Evolutionary conservation across 2,888 invertebrate species (phyloP).

Genomic region (Papilio gigon): DNA sequence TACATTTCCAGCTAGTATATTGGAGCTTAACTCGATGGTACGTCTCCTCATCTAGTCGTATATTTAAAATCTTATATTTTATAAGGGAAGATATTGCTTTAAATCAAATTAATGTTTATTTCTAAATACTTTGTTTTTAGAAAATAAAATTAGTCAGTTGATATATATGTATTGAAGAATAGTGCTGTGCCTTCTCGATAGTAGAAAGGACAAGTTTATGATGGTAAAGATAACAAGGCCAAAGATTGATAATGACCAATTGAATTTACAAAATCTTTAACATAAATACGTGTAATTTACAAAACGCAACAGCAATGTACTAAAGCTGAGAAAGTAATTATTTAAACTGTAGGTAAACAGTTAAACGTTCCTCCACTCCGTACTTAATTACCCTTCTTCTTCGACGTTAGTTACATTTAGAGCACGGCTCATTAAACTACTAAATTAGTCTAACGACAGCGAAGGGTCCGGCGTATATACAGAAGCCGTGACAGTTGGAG

Average conservation of each 20-base stretch:
- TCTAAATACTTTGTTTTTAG: no score
- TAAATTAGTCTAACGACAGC: slow-evolving; percentile 39
- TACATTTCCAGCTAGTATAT: slow-evolving; percentile 35
- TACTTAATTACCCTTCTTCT: slow-evolving; percentile 41
- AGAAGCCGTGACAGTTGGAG: slow-evolving; percentile 32
- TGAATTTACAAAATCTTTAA: background rate
- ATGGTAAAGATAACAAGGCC: background rate
- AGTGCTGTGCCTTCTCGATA: no score
- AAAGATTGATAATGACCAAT: background rate
- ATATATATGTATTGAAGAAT: no score
- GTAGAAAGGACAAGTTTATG: no score
- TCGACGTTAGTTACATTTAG: slow-evolving; percentile 32
- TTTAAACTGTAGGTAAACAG: slow-evolving; percentile 31
- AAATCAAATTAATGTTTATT: background rate
- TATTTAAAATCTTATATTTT: slow-evolving; percentile 14
- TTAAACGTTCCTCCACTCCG: slow-evolving; percentile 31
- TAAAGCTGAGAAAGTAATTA: slow-evolving; percentile 29
- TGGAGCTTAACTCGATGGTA: slow-evolving; percentile 22
- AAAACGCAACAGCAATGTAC: slow-evolving; percentile 1
- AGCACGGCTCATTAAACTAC: slow-evolving; percentile 40
- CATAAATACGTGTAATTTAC: slow-evolving; percentile 5
- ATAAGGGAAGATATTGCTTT: background rate
- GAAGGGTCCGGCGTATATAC: slow-evolving; percentile 30
- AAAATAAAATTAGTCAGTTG: no score
- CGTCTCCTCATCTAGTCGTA: background rate